These are phyloP conservation scores for Erebia palarica DNA, from an alignment of 2,888 invertebrate genomes.

Conservation along the genomic window DNA sequence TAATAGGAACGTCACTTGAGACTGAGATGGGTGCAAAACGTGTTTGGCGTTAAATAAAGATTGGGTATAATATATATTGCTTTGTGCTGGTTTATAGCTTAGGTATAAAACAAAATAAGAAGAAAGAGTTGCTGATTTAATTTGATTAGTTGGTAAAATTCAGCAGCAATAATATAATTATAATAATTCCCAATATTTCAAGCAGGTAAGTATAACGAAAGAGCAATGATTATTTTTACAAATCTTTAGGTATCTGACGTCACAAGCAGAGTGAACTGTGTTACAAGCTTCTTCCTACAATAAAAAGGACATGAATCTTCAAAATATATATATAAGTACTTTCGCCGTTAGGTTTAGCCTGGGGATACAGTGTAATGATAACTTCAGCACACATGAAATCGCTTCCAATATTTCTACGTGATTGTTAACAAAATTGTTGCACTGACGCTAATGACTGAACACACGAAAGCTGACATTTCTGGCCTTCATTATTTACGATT, in stretches of 20 bases:
- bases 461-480: constrained; percentile 37
- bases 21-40: too few species aligned
- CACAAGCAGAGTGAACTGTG: background rate
- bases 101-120: too few species aligned
- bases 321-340: background rate
- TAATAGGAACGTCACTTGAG: too few species aligned
- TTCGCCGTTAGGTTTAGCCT: constrained; percentile 58
- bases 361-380: constrained; percentile 69
- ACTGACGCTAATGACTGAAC: constrained; percentile 62
- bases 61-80: too few species aligned
- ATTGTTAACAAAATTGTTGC: constrained; percentile 68
- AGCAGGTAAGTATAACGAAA: too few species aligned
- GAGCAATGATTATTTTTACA: too few species aligned
- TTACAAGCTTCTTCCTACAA: background rate
- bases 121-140: too few species aligned
- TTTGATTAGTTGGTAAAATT: too few species aligned
- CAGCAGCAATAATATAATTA: too few species aligned
- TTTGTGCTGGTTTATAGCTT: too few species aligned
- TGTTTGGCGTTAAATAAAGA: too few species aligned
- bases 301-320: background rate
- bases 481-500: constrained; percentile 28
- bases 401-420: constrained; percentile 68
- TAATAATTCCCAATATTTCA: too few species aligned
- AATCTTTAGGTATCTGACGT: background rate
- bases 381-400: constrained; percentile 65